Percentiles rank a stretch among this genome's conserved stretches.
Evolutionary conservation across 2,797 vertebrate species (phyloP).

Genomic region (Acanthurus leucopareius): DNA sequence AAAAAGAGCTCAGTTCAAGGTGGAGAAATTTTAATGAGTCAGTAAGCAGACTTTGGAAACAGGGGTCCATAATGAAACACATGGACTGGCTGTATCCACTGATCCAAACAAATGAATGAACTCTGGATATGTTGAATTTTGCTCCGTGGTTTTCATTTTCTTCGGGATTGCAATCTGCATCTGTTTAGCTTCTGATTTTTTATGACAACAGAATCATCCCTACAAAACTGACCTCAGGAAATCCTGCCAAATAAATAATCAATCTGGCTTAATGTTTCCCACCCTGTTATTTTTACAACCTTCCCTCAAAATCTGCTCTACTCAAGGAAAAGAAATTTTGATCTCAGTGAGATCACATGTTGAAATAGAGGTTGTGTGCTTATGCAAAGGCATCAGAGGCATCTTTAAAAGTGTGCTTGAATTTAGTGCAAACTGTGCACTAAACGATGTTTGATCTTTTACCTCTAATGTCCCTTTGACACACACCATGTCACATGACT

Average conservation of each 20-base stretch:
- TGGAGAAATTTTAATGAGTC: conserved; percentile 14
- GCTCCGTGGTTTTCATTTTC: background rate
- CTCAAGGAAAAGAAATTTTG: no score
- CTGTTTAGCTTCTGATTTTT: background rate
- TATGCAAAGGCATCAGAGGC: background rate
- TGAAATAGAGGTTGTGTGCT: background rate
- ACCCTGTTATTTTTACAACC: background rate
- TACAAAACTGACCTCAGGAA: background rate
- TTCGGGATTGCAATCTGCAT: background rate
- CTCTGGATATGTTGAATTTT: background rate
- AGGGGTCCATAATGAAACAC: background rate
- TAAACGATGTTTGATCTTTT: no score
- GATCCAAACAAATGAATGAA: background rate
- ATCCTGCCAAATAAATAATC: background rate
- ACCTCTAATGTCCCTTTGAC: no score
- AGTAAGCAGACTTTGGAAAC: conserved; percentile 3
- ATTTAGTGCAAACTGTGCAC: no score
- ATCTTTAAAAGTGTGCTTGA: background rate
- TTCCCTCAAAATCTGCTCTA: background rate
- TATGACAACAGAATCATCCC: background rate
- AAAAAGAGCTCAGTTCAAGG: background rate
- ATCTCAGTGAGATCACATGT: background rate
- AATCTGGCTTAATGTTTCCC: background rate
- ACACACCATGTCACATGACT: no score
- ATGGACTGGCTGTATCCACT: background rate